Conservation (phyloP, 2,113 vertebrate genomes). For the Sander lucioperca region DNA sequence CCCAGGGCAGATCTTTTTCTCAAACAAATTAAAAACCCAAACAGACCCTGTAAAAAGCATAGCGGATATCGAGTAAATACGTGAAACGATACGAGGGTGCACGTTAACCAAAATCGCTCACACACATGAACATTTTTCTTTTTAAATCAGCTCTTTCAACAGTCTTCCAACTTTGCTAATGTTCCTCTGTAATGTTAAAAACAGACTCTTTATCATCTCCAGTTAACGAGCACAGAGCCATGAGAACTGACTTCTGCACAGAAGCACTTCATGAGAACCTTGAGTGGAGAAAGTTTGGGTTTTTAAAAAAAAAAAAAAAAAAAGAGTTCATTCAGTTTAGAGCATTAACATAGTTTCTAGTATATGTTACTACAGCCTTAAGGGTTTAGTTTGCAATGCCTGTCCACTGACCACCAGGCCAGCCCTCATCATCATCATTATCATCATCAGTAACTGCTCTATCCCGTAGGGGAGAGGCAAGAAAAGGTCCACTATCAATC, state of each 20-base stretch:
- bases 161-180: conserved; percentile 79
- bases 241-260: conserved; percentile 69
- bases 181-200: conserved; percentile 70
- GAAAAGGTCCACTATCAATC: conserved; percentile 73
- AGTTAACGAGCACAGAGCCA: conserved; percentile 65
- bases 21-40: conserved; percentile 82
- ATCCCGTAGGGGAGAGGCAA: conserved; percentile 47
- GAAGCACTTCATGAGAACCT: conserved; percentile 68
- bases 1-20: conserved; percentile 75
- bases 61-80: conserved; percentile 72
- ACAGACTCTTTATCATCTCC: conserved; percentile 73
- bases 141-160: conserved; percentile 60
- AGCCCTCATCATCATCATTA: conserved; percentile 57
- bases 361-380: neutral
- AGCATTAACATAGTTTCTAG: conserved; percentile 11
- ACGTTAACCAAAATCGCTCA: conserved; percentile 58
- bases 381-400: conserved; percentile 33
- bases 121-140: conserved; percentile 7
- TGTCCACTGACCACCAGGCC: conserved; percentile 59
- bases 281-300: conserved; percentile 5
- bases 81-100: conserved; percentile 50
- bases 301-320: neutral
- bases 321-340: conserved; percentile 22
- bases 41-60: conserved; percentile 74
- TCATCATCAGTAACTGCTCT: conserved; percentile 68